A percentile compares a stretch with the other conserved stretches of the same genome.
These are phyloP conservation scores for Pimephales promelas DNA, from an alignment of 2,113 vertebrate species.

Conservation along the genomic window DNA sequence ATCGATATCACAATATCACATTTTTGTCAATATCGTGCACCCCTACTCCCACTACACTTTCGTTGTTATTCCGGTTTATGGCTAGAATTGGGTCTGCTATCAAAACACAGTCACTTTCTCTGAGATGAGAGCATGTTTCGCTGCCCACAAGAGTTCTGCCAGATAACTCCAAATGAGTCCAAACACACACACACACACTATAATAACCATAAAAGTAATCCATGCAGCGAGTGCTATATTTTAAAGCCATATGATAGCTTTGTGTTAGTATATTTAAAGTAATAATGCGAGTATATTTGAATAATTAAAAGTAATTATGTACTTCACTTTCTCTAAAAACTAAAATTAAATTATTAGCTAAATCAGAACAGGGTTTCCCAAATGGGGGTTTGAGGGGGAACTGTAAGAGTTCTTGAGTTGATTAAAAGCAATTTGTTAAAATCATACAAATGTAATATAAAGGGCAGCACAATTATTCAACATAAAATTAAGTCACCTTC, in stretches of 20 bases:
- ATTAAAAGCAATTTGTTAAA: neutral
- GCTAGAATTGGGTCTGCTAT: neutral
- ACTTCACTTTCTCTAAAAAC: neutral
- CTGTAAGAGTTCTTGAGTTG: neutral
- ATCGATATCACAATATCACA: too few species aligned
- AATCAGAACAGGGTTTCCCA: neutral
- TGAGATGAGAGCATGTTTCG: neutral
- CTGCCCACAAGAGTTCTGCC: neutral
- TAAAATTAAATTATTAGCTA: neutral
- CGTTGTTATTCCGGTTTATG: neutral
- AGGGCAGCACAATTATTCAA: neutral
- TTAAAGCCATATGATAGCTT: neutral
- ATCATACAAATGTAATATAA: neutral
- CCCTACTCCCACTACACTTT: constrained; percentile 19
- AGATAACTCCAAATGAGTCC: neutral
- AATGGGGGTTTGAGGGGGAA: neutral
- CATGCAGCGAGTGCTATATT: neutral
- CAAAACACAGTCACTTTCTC: neutral
- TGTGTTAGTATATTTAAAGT: neutral
- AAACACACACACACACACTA: too few species aligned
- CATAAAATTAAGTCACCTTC: neutral
- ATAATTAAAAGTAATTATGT: neutral
- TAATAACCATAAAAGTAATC: neutral
- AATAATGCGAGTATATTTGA: too few species aligned
- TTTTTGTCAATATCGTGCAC: too few species aligned